Percentiles rank a stretch among this genome's conserved stretches.
Conservation (phyloP, 2,888 invertebrate genomes). For the Lasioglossum marginatum region DNA sequence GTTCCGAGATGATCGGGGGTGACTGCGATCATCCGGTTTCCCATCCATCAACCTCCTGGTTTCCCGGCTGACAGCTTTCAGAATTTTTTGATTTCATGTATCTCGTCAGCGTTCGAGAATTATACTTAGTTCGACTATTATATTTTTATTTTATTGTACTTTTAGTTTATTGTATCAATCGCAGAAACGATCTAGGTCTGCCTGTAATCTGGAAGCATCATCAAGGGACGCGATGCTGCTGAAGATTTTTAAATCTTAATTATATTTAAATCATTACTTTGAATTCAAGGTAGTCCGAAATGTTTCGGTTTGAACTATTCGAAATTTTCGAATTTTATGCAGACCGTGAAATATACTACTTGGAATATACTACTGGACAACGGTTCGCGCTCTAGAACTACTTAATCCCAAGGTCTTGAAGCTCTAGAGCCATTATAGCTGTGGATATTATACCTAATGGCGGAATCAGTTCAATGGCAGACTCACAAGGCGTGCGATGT, state of each 20-base stretch:
- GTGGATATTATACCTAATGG: neutral
- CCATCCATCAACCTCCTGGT: neutral
- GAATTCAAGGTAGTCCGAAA: no score
- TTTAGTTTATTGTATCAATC: no score
- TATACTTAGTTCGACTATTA: no score
- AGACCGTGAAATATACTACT: neutral
- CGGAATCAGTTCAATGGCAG: neutral
- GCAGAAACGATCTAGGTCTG: no score
- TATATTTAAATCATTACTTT: no score
- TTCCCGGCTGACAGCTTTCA: neutral
- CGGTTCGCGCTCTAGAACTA: neutral
- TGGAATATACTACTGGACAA: neutral
- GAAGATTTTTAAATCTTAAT: no score
- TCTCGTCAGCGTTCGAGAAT: no score
- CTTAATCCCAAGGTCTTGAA: neutral
- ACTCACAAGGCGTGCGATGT: neutral
- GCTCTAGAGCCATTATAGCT: neutral
- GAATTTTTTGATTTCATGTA: neutral
- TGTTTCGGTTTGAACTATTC: neutral
- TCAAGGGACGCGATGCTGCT: no score
- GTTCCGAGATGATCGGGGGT: constrained; percentile 20
- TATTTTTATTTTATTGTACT: no score
- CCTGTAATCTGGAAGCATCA: no score
- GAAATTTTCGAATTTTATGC: neutral
- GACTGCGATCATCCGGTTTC: neutral